Percentiles rank a stretch among this genome's conserved stretches.
These are phyloP conservation scores for Corythaixoides concolor DNA, from an alignment of 2,113 vertebrate genomes.

Conservation along the genomic window DNA sequence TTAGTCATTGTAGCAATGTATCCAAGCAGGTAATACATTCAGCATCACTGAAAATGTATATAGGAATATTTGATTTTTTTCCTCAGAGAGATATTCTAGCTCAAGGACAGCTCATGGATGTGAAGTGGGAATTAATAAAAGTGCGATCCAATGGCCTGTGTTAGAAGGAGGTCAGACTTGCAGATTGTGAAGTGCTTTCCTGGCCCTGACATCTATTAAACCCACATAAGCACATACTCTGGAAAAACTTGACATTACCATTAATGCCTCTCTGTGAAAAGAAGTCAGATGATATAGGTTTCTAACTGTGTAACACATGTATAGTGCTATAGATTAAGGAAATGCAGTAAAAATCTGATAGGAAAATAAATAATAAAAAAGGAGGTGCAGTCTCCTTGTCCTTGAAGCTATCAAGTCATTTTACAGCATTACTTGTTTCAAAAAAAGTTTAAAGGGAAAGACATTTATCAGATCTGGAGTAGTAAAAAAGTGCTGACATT, in stretches of 20 bases:
- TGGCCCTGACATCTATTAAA: constrained; percentile 9
- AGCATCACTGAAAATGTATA: neutral
- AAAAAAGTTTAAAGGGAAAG: neutral
- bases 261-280: neutral
- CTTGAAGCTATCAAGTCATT: neutral
- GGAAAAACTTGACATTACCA: neutral
- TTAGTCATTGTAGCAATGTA: neutral
- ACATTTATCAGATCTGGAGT: neutral
- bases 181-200: neutral
- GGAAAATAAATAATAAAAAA: neutral
- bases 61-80: neutral
- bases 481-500: neutral
- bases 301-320: neutral
- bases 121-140: constrained; percentile 4
- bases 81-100: neutral
- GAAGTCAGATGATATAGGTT: neutral
- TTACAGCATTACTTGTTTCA: neutral
- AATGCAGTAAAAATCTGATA: neutral
- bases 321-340: neutral
- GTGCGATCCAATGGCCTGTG: neutral
- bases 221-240: neutral
- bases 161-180: constrained; percentile 1
- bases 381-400: neutral
- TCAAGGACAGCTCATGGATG: neutral
- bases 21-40: neutral